A percentile compares a stretch with the other conserved stretches of the same genome.
Evolutionary conservation across 2,888 invertebrate species (phyloP).

Genomic region (Ephialtes manifestator): DNA sequence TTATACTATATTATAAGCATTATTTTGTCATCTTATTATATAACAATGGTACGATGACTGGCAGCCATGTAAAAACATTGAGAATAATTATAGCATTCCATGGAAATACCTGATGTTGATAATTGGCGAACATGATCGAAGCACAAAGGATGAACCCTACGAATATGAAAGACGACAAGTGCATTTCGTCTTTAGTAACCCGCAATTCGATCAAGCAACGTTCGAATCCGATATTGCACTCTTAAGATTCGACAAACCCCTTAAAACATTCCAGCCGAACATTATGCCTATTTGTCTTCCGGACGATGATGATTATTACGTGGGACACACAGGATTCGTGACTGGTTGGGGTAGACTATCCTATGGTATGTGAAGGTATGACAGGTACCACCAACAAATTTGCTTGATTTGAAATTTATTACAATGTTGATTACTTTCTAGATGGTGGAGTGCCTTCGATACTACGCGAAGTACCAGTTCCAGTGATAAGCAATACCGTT

Average conservation of each 20-base stretch:
- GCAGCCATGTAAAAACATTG: background rate
- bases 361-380: slow-evolving; percentile 88
- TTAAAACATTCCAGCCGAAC: slow-evolving; percentile 94
- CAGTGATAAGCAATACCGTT: slow-evolving; percentile 95
- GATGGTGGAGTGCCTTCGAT: slow-evolving; percentile 97
- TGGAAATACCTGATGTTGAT: slow-evolving; percentile 96
- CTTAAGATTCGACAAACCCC: slow-evolving; percentile 95
- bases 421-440: slow-evolving; percentile 81
- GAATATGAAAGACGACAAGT: slow-evolving; percentile 95
- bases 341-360: slow-evolving; percentile 97
- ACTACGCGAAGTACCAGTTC: slow-evolving; percentile 96
- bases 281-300: slow-evolving; percentile 96
- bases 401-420: background rate
- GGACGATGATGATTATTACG: slow-evolving; percentile 93
- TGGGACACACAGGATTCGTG: slow-evolving; percentile 95
- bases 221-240: slow-evolving; percentile 97
- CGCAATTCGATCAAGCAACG: slow-evolving; percentile 96
- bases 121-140: slow-evolving; percentile 95
- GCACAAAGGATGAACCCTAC: slow-evolving; percentile 95
- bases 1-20: no score
- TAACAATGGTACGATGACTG: background rate
- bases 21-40: background rate
- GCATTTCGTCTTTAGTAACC: slow-evolving; percentile 97
- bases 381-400: background rate
- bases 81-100: slow-evolving; percentile 89